Evolutionary conservation across 2,797 vertebrate species (phyloP), one percentile per base, ranked within the genome.

Genomic region (Squalus acanthias): DNA sequence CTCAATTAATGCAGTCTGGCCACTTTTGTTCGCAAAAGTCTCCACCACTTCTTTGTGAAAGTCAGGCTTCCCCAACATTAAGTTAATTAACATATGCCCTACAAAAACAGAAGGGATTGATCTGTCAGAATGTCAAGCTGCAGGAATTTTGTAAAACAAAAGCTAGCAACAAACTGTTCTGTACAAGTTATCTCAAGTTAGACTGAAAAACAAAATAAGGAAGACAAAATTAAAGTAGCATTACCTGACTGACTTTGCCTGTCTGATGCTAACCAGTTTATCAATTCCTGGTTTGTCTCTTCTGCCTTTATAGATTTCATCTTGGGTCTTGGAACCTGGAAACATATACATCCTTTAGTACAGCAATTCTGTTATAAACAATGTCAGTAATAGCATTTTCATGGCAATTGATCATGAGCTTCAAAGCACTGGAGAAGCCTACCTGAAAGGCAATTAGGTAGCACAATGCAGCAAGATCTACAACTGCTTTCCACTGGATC

Each of bases 391-490:
- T 26, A 63, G 6, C 74, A 46, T 33, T 96, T 60, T 79, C 29
- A 65, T 89, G 53, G 17, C 29, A 92, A 88, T 57, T 29, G 0
- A n/a, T 92, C 89, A 93, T 94, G 29, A 96, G 72, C n/a, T 76
- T 22, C 29, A 39, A 89, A 70, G 96, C 96, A 96, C 9, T 92
- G 22, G 70, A 96, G 22, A 76, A 39, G 26, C 96, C 96, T 98
- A 99, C 99, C 98, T 99, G 99, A 97, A 99, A 99, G 85, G 99
- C 98, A 96, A 99, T 97, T 79, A 99, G 98, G 96, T 99, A 99
- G 97, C 99, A 99, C 22, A 99, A 97, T 0, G 98, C 97, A 96
- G 99, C 98, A 96, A 99, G 97, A 96, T 99, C 98, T 60, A 97
- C 98, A 39, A 99, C 97, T 1, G 97, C 98, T 97, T 98, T 98